Conservation (phyloP, 2,797 vertebrate genomes). For the Lophius americanus region DNA sequence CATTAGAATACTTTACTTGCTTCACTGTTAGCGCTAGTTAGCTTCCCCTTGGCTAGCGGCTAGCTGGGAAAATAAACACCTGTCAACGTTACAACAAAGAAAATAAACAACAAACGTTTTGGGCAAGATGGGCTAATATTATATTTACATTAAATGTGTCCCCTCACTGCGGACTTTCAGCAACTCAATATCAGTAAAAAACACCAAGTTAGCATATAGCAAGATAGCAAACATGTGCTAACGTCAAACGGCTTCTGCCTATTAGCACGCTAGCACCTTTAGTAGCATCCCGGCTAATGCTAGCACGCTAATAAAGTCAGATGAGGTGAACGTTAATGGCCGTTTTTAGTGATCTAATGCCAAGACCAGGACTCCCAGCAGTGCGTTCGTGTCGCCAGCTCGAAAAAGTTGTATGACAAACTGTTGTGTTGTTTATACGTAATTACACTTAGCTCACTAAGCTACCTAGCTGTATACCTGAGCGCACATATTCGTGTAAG, state of each 20-base stretch:
- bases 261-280: conserved; percentile 48
- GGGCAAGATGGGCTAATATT: rapidly evolving
- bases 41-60: conserved; percentile 15
- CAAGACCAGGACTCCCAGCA: conserved; percentile 1
- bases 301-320: conserved; percentile 43
- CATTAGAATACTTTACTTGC: conserved; percentile 10
- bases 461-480: conserved; percentile 55
- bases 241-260: conserved; percentile 31
- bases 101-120: neutral
- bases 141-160: rapidly evolving
- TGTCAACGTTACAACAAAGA: conserved; percentile 40
- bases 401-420: conserved; percentile 13
- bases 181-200: neutral
- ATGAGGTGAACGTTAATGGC: conserved; percentile 23
- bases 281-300: conserved; percentile 32
- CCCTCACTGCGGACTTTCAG: neutral
- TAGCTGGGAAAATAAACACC: conserved; percentile 70
- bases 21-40: conserved; percentile 5
- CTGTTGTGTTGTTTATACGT: neutral
- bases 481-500: conserved; percentile 33
- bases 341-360: conserved; percentile 7
- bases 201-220: conserved; percentile 1
- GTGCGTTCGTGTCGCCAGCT: neutral
- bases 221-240: conserved; percentile 46
- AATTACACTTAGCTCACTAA: conserved; percentile 5